Conservation (phyloP, 2,113 vertebrate genomes). For the Martes martes region DNA sequence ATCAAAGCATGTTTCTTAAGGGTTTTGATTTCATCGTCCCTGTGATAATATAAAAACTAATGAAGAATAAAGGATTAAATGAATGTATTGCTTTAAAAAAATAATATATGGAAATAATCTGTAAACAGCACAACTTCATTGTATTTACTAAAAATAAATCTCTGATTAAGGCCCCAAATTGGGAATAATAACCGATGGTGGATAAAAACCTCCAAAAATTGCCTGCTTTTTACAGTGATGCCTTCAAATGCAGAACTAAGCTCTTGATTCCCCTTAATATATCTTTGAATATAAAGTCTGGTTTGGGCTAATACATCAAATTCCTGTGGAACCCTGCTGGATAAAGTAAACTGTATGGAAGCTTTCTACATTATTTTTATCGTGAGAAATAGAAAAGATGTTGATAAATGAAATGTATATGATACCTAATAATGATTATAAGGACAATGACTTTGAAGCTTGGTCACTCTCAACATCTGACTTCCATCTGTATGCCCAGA, state of each 20-base stretch:
- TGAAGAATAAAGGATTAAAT: not conserved
- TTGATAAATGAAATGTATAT: not conserved
- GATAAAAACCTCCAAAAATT: not conserved
- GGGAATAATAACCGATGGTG: not conserved
- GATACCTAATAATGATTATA: too few species aligned
- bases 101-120: not conserved
- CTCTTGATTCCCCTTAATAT: not conserved
- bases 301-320: not conserved
- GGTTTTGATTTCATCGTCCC: not conserved
- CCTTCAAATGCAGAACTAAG: not conserved
- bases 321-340: not conserved
- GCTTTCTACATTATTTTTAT: not conserved
- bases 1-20: not conserved
- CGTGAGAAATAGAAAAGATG: not conserved
- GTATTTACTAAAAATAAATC: not conserved
- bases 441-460: not conserved
- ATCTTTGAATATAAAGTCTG: not conserved
- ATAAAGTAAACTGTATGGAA: not conserved
- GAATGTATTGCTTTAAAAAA: not conserved
- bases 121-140: not conserved
- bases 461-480: not conserved
- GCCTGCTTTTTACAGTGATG: not conserved
- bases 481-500: not conserved
- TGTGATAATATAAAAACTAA: not conserved
- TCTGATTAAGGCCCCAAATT: not conserved